Percentiles rank a stretch among this genome's conserved stretches.
phyloP scores from a whole-genome alignment of 2,888 invertebrate genomes.

The Dasysyrphus albostriatus region DNA sequence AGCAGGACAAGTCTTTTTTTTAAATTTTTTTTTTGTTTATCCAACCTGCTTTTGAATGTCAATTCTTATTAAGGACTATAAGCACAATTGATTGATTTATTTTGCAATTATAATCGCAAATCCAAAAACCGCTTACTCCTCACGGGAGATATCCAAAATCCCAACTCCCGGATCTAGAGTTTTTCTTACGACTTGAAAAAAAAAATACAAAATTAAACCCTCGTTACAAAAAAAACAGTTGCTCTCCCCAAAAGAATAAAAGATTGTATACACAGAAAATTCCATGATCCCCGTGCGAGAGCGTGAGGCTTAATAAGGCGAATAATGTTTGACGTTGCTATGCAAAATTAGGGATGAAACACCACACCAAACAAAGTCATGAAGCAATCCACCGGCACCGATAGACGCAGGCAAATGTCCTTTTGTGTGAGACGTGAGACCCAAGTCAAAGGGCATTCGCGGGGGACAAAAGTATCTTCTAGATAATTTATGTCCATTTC shows the following conservation, averaged over 20 bases:
- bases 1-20: conserved; percentile 66
- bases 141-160: background rate
- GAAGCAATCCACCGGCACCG: conserved; percentile 40
- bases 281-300: conserved; percentile 61
- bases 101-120: conserved; percentile 78
- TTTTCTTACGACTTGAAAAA: background rate
- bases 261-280: conserved; percentile 16
- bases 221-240: conserved; percentile 46
- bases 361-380: conserved; percentile 49
- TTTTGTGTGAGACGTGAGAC: background rate
- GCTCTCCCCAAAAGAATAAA: conserved; percentile 39
- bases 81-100: conserved; percentile 79
- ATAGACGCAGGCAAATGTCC: conserved; percentile 46
- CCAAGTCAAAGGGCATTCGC: conserved; percentile 7
- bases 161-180: background rate
- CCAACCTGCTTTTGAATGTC: conserved; percentile 74
- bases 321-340: conserved; percentile 61
- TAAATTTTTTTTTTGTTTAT: conserved; percentile 5
- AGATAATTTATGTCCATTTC: conserved; percentile 76
- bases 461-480: conserved; percentile 54
- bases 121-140: conserved; percentile 41
- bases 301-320: conserved; percentile 68
- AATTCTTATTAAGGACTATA: conserved; percentile 78
- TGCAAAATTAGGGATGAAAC: conserved; percentile 73
- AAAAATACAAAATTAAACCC: conserved; percentile 24